Evolutionary conservation across 37 sponge, comb jelly and placozoan species (phyloP).

Genomic region (Axinella damicornis): DNA sequence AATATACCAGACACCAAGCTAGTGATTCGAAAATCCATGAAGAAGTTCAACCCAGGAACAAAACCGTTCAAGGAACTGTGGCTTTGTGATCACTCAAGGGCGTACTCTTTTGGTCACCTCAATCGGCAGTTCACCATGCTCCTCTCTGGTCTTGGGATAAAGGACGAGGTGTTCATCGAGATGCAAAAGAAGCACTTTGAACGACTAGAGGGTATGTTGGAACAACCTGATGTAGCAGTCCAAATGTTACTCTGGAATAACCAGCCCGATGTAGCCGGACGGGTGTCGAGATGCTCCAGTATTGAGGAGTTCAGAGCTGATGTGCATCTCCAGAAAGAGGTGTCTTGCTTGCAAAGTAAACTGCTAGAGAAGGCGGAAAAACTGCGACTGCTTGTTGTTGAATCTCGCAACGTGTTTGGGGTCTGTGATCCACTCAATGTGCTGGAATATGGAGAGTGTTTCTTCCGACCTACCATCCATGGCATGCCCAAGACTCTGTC

Average conservation of each 20-base stretch:
- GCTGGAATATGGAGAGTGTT: constrained; percentile 83
- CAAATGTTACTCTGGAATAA: constrained; percentile 54
- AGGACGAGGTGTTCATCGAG: constrained; percentile 64
- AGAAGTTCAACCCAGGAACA: constrained; percentile 68
- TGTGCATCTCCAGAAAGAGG: constrained; percentile 13
- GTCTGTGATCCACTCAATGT: constrained; percentile 73
- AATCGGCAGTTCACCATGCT: constrained; percentile 85
- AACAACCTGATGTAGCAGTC: constrained; percentile 57
- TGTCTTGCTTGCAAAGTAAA: constrained; percentile 33
- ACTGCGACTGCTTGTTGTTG: constrained; percentile 62
- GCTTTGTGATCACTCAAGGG: constrained; percentile 78
- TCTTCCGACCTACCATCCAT: constrained; percentile 50
- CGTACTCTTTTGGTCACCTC: constrained; percentile 78
- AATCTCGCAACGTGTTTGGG: constrained; percentile 89
- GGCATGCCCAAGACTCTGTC: constrained; percentile 60
- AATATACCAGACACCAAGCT: constrained; percentile 11
- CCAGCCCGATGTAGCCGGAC: constrained; percentile 54
- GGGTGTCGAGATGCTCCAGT: background rate
- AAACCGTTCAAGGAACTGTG: constrained; percentile 64
- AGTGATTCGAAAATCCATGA: constrained; percentile 78
- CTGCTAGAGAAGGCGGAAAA: constrained; percentile 64
- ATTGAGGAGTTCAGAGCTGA: constrained; percentile 4
- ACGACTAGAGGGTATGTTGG: constrained; percentile 41
- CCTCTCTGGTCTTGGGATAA: constrained; percentile 78
- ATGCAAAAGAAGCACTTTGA: constrained; percentile 60